Evolutionary conservation across 1,140 invertebrate species (phyloP).

Genomic region (Ceratina japonica): DNA sequence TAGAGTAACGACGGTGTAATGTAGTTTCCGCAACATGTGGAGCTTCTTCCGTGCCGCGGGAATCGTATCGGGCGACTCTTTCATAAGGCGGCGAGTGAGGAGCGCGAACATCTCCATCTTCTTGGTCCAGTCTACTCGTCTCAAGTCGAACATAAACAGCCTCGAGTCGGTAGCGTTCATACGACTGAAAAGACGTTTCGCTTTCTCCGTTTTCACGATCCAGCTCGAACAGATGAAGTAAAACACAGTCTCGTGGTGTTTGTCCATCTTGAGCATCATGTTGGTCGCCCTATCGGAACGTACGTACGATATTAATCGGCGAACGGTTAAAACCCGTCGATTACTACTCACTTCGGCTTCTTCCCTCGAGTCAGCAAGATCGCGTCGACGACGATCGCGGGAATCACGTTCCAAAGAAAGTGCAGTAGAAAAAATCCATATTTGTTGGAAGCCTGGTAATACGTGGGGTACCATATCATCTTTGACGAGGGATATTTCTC

Average conservation of each 20-base stretch:
- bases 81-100: not conserved
- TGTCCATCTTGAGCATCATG: not conserved
- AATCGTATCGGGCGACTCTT: not conserved
- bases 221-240: too few species aligned
- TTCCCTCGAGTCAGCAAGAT: conserved; percentile 79
- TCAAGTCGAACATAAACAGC: not conserved
- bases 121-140: not conserved
- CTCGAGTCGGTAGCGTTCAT: not conserved
- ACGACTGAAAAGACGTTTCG: not conserved
- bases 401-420: conserved; percentile 81
- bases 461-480: conserved; percentile 39
- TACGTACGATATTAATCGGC: too few species aligned
- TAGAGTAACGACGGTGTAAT: not conserved
- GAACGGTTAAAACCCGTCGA: not conserved
- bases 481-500: conserved; percentile 31
- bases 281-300: not conserved
- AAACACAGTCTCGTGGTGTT: rapidly evolving
- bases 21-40: not conserved
- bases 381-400: conserved; percentile 81
- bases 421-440: conserved; percentile 58
- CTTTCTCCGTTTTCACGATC: not conserved
- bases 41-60: not conserved
- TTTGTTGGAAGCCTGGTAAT: conserved; percentile 54
- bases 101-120: not conserved
- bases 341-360: conserved; percentile 80